phyloP scores from a whole-genome alignment of 2,888 invertebrate species.

The Tridacna gigas region DNA sequence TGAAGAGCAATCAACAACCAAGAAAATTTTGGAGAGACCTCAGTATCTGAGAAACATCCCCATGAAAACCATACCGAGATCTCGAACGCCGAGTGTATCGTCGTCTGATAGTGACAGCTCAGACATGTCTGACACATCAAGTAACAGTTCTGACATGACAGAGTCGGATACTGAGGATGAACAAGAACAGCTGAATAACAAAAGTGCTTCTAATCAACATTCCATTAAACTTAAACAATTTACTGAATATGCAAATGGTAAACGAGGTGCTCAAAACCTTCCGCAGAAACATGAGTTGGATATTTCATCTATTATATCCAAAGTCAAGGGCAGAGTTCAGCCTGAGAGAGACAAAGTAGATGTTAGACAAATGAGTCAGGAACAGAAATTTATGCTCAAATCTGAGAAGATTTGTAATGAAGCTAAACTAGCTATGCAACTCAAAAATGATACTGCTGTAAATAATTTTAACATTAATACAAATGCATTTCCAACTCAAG shows the following conservation, averaged over 20 bases:
- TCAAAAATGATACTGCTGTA: slow-evolving; percentile 9
- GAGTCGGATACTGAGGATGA: background rate
- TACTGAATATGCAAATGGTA: slow-evolving; percentile 3
- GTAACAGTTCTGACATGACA: background rate
- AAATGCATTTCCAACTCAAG: background rate
- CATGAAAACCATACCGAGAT: slow-evolving; percentile 8
- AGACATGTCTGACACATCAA: slow-evolving; percentile 5
- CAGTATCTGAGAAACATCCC: background rate
- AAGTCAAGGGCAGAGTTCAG: slow-evolving; percentile 8
- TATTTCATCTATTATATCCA: slow-evolving; percentile 17
- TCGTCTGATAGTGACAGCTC: slow-evolving; percentile 1
- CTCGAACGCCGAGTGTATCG: slow-evolving; percentile 44
- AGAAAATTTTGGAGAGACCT: slow-evolving; percentile 83
- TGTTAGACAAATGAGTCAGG: slow-evolving; percentile 5
- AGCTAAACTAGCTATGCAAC: slow-evolving; percentile 55
- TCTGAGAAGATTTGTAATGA: slow-evolving; percentile 56
- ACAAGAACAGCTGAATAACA: background rate
- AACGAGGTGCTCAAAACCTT: background rate
- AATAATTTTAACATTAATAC: background rate
- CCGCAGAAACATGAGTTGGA: background rate
- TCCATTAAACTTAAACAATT: background rate
- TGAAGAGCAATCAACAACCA: slow-evolving; percentile 92
- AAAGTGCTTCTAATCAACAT: background rate
- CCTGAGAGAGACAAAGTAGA: background rate
- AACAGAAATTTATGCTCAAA: slow-evolving; percentile 40